Base-by-base conservation (phyloP, 2,888 invertebrate species). In the Sipunculus nudus region DNA sequence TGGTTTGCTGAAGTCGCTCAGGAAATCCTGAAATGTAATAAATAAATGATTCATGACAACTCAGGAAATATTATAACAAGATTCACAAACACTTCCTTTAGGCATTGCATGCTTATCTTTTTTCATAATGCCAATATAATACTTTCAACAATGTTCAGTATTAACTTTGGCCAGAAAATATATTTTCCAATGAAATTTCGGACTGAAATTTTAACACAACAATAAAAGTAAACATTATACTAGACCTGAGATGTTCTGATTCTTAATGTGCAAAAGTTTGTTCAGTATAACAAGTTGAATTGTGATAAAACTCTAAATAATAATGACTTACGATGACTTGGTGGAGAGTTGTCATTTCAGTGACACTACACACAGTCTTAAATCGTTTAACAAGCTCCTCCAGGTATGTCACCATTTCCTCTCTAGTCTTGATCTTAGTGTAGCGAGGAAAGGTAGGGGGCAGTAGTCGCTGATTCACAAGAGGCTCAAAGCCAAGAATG, bases 371-470 rank as follows among this genome's bases (percentile, higher is more conserved):
- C 10, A 81, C 74, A 16, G 69, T 65, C 49, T 76, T 71, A 19
- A 83, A 67, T 63, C 93, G 88, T 40, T 89, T 88, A n/a, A 95
- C 87, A 74, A 96, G 88, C 78, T 91, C 91, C 75, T 92, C 91
- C 77, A 93, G 89, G 81, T 93, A 93, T 68, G 88, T 87, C 63
- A 94, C 82, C 35, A 96, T 93, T 78, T 93, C 93, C 52, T 87
- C 85, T 13, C 78, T 64, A 29, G 72, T 67, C 39, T 75, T 75
- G 48, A 97, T 94, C 84, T 93, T 92, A 0, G 96, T 94, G 84
- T 95, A 96, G 23, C 98, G 89, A 0, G 98, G 98, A 86, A 98
- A 99, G 21, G 98, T 96, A 0, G 98, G 96, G n/a, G 98, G 98
- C 56, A 98, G 86, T 50, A 96, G 87, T 43, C 96, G 89, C 84